Evolutionary conservation across 2,113 vertebrate species (phyloP).

Genomic region (Callipepla squamata): DNA sequence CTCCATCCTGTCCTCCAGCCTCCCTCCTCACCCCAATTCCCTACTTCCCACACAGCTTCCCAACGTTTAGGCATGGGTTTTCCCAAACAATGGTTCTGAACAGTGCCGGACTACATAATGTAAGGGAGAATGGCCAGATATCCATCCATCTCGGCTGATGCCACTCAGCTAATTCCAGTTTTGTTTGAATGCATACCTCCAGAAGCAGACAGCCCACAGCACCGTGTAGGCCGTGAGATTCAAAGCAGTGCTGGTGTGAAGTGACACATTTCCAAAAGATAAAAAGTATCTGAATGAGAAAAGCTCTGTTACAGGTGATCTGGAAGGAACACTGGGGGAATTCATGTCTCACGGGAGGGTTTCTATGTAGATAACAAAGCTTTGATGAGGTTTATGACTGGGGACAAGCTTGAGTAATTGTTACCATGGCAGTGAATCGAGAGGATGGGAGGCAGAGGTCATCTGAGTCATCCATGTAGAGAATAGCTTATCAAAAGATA

Average conservation of each 20-base stretch:
- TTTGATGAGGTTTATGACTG: constrained; percentile 66
- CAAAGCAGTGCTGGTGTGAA: background rate
- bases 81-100: background rate
- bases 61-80: accelerated
- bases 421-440: constrained; percentile 68
- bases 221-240: constrained; percentile 25
- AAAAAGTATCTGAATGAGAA: constrained; percentile 54
- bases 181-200: background rate
- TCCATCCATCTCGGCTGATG: background rate
- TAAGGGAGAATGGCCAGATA: background rate
- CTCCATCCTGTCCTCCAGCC: background rate
- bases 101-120: background rate
- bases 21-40: background rate
- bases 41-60: background rate
- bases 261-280: constrained; percentile 61
- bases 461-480: constrained; percentile 66
- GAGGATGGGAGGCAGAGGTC: constrained; percentile 70
- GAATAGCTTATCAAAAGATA: constrained; percentile 73
- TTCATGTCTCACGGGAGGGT: constrained; percentile 69
- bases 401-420: constrained; percentile 73
- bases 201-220: constrained; percentile 54
- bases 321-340: constrained; percentile 60
- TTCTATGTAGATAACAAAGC: constrained; percentile 70
- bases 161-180: background rate
- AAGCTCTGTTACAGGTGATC: constrained; percentile 63